Percentiles rank a stretch among this genome's conserved stretches.
Evolutionary conservation across 2,888 invertebrate species (phyloP).

Genomic region (Meganola albula): DNA sequence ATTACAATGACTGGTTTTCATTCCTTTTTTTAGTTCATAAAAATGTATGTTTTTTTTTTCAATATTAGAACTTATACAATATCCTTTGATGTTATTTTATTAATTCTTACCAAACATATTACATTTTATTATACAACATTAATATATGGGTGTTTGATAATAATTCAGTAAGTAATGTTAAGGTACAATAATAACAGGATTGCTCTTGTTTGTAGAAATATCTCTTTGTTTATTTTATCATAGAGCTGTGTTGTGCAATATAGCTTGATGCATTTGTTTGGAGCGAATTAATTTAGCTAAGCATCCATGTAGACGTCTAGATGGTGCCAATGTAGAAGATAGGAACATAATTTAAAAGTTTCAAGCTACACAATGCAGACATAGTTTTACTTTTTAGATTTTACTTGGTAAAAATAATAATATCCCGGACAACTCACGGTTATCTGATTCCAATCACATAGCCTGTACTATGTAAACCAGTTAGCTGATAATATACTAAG

Average conservation of each 20-base stretch:
- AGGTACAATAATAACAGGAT: neutral
- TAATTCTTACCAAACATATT: neutral
- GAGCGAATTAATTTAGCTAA: constrained; percentile 42
- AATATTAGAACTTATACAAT: neutral
- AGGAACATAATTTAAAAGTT: constrained; percentile 12
- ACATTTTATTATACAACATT: neutral
- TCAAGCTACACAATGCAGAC: constrained; percentile 9
- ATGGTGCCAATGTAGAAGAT: constrained; percentile 36
- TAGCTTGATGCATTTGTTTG: constrained; percentile 32
- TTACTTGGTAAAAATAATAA: too few relatives aligned
- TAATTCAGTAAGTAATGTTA: neutral
- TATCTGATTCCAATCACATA: too few relatives aligned
- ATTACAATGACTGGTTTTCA: neutral
- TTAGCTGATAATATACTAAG: too few relatives aligned
- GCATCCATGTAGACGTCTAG: constrained; percentile 56
- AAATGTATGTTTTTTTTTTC: neutral
- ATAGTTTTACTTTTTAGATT: too few relatives aligned
- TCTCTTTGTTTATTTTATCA: neutral
- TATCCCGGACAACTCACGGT: too few relatives aligned
- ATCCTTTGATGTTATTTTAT: too few relatives aligned
- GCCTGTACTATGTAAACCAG: too few relatives aligned
- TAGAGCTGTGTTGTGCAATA: constrained; percentile 1
- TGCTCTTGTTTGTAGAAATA: neutral
- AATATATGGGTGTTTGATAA: neutral
- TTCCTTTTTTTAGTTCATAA: neutral